Conservation (phyloP, 92 coral and sea anemone species). For the Bergia sp. region DNA sequence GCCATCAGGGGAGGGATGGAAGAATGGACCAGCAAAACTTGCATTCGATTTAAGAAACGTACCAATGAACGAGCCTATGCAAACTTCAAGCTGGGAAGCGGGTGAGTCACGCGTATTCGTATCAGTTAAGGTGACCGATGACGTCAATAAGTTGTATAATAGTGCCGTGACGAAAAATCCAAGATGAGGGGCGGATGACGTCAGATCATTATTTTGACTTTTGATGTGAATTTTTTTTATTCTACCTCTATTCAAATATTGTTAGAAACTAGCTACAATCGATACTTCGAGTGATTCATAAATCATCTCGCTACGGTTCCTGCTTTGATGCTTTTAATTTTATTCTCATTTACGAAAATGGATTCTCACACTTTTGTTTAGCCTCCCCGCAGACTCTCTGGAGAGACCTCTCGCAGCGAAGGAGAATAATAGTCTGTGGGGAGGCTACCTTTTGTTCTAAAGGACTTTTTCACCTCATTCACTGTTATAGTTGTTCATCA, state of each 20-base stretch:
- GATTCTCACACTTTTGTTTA: no score
- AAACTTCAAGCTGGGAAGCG: constrained; percentile 66
- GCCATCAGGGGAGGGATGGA: constrained; percentile 71
- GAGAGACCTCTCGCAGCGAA: no score
- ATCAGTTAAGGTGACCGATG: no score
- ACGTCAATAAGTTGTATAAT: no score
- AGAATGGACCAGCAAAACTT: constrained; percentile 83
- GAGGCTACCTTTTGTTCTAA: not conserved
- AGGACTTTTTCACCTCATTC: not conserved
- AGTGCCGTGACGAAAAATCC: no score
- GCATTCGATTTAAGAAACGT: constrained; percentile 71
- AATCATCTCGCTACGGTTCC: not conserved
- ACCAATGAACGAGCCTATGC: constrained; percentile 71
- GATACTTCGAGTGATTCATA: not conserved
- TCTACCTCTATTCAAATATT: no score
- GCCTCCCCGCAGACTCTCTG: no score
- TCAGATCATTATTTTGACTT: no score
- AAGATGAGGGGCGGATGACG: no score
- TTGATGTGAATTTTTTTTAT: no score
- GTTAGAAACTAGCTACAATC: no score
- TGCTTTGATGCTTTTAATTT: not conserved
- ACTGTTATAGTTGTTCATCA: constrained; percentile 65
- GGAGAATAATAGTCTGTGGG: no score
- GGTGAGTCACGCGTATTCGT: constrained; percentile 40
- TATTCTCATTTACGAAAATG: not conserved